Conservation (phyloP, 2,797 vertebrate species). For the Melanotaenia maccullochi region DNA sequence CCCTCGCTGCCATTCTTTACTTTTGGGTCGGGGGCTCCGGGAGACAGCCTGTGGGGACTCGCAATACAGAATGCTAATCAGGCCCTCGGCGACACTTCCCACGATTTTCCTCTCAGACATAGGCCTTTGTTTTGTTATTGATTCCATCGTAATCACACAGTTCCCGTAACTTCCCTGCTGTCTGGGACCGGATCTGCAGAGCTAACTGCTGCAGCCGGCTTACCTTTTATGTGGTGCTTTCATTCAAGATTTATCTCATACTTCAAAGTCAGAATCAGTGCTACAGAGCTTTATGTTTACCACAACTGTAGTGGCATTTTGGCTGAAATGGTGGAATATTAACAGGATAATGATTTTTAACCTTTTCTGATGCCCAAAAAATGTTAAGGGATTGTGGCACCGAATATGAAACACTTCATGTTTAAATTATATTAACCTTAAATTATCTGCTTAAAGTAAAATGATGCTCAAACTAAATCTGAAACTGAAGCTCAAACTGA, state of each 20-base stretch:
- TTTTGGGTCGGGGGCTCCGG: constrained; percentile 62
- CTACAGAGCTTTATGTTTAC: constrained; percentile 37
- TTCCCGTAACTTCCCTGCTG: constrained; percentile 73
- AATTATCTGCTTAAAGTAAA: background rate
- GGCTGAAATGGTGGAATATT: background rate
- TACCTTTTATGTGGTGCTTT: constrained; percentile 64
- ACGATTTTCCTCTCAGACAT: constrained; percentile 80
- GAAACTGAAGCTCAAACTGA: background rate
- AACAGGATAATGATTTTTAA: background rate
- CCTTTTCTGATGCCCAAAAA: background rate
- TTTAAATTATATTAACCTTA: background rate
- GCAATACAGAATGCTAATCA: constrained; percentile 82
- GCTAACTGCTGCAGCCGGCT: constrained; percentile 43
- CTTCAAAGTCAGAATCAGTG: constrained; percentile 24
- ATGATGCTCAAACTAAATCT: background rate
- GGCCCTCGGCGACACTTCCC: constrained; percentile 76
- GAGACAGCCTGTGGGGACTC: constrained; percentile 71
- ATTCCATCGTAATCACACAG: constrained; percentile 76
- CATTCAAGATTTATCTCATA: constrained; percentile 37
- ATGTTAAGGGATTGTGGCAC: background rate
- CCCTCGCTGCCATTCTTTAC: constrained; percentile 72
- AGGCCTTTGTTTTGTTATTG: constrained; percentile 81
- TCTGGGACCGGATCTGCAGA: constrained; percentile 65
- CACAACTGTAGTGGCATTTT: constrained; percentile 6
- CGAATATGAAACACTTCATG: background rate